These are phyloP conservation scores for Salticus scenicus DNA, from an alignment of 2,888 invertebrate species.

Conservation along the genomic window DNA sequence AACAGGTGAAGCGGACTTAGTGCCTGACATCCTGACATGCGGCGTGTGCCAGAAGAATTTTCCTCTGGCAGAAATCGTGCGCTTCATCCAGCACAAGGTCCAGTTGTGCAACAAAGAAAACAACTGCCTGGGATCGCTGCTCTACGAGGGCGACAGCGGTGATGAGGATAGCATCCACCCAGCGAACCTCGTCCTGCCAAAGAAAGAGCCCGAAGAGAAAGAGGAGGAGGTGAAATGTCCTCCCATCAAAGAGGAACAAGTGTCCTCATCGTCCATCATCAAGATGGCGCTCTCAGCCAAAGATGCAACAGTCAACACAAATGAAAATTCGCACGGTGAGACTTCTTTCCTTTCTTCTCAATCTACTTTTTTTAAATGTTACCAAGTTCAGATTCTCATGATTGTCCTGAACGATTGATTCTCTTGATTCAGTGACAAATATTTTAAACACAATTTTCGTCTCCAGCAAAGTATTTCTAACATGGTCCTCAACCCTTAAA, in stretches of 20 bases:
- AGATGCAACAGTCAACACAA: conserved; percentile 43
- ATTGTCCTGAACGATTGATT: too few species aligned
- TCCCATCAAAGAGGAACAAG: conserved; percentile 14
- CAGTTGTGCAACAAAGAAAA: conserved; percentile 78
- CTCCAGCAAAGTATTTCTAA: too few species aligned
- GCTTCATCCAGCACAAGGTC: conserved; percentile 98
- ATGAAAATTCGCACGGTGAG: conserved; percentile 10
- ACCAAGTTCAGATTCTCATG: background rate
- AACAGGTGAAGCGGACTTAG: conserved; percentile 66
- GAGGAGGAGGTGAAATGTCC: conserved; percentile 14
- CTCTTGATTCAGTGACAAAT: too few species aligned
- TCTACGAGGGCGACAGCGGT: conserved; percentile 70
- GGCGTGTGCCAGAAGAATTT: conserved; percentile 95
- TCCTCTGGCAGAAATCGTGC: conserved; percentile 94
- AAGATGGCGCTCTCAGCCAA: conserved; percentile 59
- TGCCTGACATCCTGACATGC: conserved; percentile 91
- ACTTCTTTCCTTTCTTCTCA: background rate
- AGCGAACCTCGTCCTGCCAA: background rate
- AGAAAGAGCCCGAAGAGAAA: background rate
- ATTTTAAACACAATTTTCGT: too few species aligned
- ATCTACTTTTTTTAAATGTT: background rate
- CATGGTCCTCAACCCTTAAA: too few species aligned
- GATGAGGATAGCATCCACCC: conserved; percentile 42
- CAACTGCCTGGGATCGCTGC: conserved; percentile 71
- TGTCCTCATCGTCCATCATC: conserved; percentile 55